Percentiles rank a stretch among this genome's conserved stretches.
Conservation (phyloP, 2,797 vertebrate genomes). For the Adrianichthys oophorus region DNA sequence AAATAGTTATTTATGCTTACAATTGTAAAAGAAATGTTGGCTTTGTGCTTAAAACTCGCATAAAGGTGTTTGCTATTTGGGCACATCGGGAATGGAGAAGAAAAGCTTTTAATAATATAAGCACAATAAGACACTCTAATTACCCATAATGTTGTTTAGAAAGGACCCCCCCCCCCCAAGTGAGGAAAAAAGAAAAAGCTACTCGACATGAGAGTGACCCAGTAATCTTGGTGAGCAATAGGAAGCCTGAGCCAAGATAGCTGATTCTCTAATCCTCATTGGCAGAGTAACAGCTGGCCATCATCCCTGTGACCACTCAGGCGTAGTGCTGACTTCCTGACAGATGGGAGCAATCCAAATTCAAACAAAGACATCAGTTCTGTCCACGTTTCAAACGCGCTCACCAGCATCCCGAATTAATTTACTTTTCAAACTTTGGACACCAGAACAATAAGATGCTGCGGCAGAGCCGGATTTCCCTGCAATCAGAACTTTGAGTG, state of each 20-base stretch:
- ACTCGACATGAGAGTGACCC: constrained; percentile 15
- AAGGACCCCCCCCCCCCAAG: not conserved
- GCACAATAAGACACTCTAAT: constrained; percentile 28
- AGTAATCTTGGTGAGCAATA: constrained; percentile 35
- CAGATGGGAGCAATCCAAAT: constrained; percentile 1
- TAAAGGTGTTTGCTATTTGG: too few relatives aligned
- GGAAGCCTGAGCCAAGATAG: constrained; percentile 26
- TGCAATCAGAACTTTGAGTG: not conserved
- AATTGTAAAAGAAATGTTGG: too few relatives aligned
- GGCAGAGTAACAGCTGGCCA: constrained; percentile 38
- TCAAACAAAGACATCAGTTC: constrained; percentile 2
- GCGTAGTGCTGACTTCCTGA: constrained; percentile 5
- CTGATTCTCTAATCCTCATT: constrained; percentile 48
- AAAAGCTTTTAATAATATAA: constrained; percentile 10
- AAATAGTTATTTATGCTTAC: too few relatives aligned
- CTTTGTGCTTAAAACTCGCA: too few relatives aligned
- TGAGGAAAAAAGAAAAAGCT: not conserved
- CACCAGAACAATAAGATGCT: not conserved
- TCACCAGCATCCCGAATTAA: not conserved
- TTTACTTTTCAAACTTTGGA: too few relatives aligned
- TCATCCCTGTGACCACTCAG: constrained; percentile 22
- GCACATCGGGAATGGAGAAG: too few relatives aligned
- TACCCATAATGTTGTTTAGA: constrained; percentile 1
- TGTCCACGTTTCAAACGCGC: not conserved
- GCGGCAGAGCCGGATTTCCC: not conserved